Evolutionary conservation across 2,797 vertebrate genomes (phyloP).

Genomic region (Pseudopleuronectes americanus): DNA sequence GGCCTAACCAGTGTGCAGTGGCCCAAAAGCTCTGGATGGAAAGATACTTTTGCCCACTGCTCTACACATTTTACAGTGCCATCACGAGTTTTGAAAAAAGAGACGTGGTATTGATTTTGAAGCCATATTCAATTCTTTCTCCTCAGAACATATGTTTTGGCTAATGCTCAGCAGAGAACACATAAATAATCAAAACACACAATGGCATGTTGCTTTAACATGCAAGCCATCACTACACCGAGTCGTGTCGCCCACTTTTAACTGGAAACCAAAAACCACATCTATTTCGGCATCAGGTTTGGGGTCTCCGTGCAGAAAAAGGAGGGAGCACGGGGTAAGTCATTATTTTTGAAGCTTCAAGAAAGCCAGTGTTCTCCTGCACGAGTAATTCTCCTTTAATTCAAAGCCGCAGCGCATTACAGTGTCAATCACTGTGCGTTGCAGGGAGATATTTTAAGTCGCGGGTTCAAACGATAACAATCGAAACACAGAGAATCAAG

Average conservation of each 20-base stretch:
- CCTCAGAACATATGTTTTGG: conserved; percentile 31
- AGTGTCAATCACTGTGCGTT: conserved; percentile 58
- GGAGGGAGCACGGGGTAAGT: conserved; percentile 62
- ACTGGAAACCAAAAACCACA: conserved; percentile 79
- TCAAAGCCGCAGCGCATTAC: conserved; percentile 51
- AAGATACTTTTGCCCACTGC: conserved; percentile 43
- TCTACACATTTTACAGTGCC: conserved; percentile 27
- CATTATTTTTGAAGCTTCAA: conserved; percentile 70
- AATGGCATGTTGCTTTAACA: conserved; percentile 71
- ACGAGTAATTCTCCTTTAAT: conserved; percentile 51
- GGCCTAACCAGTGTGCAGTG: conserved; percentile 23
- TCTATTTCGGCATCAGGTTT: conserved; percentile 83
- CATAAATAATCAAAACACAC: conserved; percentile 79
- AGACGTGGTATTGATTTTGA: conserved; percentile 28
- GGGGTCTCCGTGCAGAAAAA: conserved; percentile 77
- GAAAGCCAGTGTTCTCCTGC: conserved; percentile 57
- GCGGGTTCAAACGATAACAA: conserved; percentile 44
- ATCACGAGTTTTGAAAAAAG: conserved; percentile 23
- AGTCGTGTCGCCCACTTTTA: conserved; percentile 74
- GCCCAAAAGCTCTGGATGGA: conserved; percentile 17
- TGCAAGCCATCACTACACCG: conserved; percentile 77
- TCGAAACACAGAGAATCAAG: conserved; percentile 28
- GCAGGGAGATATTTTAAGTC: conserved; percentile 40
- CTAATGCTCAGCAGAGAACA: conserved; percentile 52
- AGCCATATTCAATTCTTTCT: conserved; percentile 29